Conservation (phyloP, 2,888 invertebrate species). For the Podotricha telesiphe region DNA sequence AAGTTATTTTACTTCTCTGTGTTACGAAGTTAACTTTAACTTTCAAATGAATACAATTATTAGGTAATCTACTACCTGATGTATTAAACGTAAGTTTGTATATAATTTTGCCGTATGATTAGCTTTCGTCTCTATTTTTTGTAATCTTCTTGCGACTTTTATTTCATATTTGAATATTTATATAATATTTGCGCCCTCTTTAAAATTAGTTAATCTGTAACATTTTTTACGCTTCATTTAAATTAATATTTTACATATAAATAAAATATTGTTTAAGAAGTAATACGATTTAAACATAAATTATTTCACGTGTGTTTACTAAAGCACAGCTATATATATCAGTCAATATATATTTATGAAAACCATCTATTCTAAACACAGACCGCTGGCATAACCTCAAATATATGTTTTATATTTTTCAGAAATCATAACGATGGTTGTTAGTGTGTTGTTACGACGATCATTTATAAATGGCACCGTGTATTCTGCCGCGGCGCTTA, state of each 20-base stretch:
- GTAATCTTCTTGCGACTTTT: not conserved
- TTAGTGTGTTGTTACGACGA: slow-evolving; percentile 62
- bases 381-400: not conserved
- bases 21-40: slow-evolving; percentile 9
- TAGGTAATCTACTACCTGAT: not conserved
- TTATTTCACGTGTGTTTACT: too few relatives aligned
- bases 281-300: too few relatives aligned
- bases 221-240: not conserved
- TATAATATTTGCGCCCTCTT: not conserved
- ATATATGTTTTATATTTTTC: slow-evolving; percentile 2
- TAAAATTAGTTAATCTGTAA: too few relatives aligned
- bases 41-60: not conserved
- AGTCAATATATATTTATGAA: too few relatives aligned
- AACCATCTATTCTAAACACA: not conserved
- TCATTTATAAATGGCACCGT: slow-evolving; percentile 68
- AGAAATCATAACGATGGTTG: slow-evolving; percentile 53
- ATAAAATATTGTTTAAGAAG: not conserved
- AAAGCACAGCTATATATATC: not conserved
- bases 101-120: not conserved
- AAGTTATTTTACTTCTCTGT: not conserved
- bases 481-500: slow-evolving; percentile 71
- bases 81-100: not conserved
- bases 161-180: not conserved
- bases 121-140: not conserved
- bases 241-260: not conserved